phyloP scores from a whole-genome alignment of 2,888 invertebrate species.

The Amphipyra tragopoginis region DNA sequence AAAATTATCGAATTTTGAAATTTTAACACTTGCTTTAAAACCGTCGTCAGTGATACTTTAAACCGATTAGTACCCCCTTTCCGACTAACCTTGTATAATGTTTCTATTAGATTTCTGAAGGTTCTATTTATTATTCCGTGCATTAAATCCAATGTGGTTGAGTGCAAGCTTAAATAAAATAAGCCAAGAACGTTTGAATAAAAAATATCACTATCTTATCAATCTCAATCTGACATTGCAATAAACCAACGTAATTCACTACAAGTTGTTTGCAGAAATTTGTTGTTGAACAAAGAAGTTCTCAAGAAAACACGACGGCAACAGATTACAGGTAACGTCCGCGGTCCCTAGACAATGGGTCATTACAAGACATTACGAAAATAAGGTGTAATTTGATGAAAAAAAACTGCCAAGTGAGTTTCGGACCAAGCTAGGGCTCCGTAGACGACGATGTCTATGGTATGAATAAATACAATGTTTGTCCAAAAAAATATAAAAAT shows the following conservation, averaged over 20 bases:
- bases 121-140: too few species aligned
- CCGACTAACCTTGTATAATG: too few species aligned
- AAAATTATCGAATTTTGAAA: too few species aligned
- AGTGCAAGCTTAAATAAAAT: background rate
- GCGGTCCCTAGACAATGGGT: constrained; percentile 55
- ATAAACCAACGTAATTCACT: constrained; percentile 23
- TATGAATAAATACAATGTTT: too few species aligned
- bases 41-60: too few species aligned
- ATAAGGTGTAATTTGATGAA: constrained; percentile 64
- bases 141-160: too few species aligned
- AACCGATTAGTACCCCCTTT: too few species aligned
- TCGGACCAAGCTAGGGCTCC: constrained; percentile 16
- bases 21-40: too few species aligned
- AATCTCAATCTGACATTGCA: constrained; percentile 11
- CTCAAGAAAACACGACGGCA: constrained; percentile 39
- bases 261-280: constrained; percentile 39
- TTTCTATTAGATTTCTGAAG: too few species aligned
- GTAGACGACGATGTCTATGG: constrained; percentile 5
- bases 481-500: too few species aligned
- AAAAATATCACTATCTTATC: constrained; percentile 30
- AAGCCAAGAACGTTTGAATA: background rate
- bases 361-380: constrained; percentile 61
- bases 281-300: constrained; percentile 46
- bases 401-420: constrained; percentile 28
- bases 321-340: constrained; percentile 47